Evolutionary conservation across 1,140 invertebrate species (phyloP).

Genomic region (Cydia amplana): DNA sequence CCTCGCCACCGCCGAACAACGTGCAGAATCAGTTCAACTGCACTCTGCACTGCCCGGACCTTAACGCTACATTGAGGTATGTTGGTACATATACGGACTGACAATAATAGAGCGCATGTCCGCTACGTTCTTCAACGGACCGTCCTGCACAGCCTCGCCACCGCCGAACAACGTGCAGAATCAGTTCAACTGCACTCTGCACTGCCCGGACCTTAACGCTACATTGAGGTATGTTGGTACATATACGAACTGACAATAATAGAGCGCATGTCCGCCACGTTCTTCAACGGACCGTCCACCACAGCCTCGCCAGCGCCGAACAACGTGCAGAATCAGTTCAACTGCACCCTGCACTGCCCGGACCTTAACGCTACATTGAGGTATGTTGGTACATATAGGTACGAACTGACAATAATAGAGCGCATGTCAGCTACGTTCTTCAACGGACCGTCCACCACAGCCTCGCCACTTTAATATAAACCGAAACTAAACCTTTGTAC

Average conservation of each 20-base stretch:
- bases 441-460: too few species aligned
- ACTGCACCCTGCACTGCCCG: conserved; percentile 56
- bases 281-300: too few species aligned
- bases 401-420: too few species aligned
- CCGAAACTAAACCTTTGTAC: too few species aligned
- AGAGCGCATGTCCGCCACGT: too few species aligned
- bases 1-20: conserved; percentile 35
- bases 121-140: conserved; percentile 80
- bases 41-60: conserved; percentile 55
- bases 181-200: conserved; percentile 57
- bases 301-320: conserved; percentile 37
- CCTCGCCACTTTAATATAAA: too few species aligned
- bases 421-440: too few species aligned
- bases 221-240: conserved; percentile 53
- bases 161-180: conserved; percentile 45
- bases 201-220: conserved; percentile 56
- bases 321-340: conserved; percentile 53
- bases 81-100: conserved; percentile 87
- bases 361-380: conserved; percentile 60
- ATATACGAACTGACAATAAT: too few species aligned
- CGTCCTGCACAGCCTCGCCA: conserved; percentile 31
- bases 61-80: conserved; percentile 63
- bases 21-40: conserved; percentile 58
- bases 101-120: conserved; percentile 92
- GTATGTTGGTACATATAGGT: conserved; percentile 39